Conservation (phyloP, 92 coral and sea anemone genomes). For the Umimayanthus chanpuru region DNA sequence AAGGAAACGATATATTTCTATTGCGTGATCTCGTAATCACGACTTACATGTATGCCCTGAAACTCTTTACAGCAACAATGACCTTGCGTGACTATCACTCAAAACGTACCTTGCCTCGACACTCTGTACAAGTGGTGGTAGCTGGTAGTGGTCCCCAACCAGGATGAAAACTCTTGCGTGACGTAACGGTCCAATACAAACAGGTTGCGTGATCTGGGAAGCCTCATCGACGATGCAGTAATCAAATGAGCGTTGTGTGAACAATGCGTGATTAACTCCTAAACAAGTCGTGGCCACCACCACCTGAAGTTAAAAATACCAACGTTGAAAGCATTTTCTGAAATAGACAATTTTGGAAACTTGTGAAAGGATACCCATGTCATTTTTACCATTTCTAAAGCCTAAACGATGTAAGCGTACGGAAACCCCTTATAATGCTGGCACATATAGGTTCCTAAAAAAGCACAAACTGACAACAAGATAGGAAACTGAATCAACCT, state of each 20-base stretch:
- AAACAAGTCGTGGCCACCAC: conserved; percentile 99
- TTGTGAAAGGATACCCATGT: too few relatives aligned
- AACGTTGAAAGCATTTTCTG: neutral
- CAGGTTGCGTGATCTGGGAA: conserved; percentile 97
- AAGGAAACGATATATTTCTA: neutral
- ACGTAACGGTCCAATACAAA: conserved; percentile 90
- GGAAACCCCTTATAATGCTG: neutral
- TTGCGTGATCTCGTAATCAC: conserved; percentile 7
- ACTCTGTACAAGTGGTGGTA: conserved; percentile 98
- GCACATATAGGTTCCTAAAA: neutral
- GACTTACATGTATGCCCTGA: conserved; percentile 49
- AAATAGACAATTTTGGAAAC: neutral
- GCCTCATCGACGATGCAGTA: conserved; percentile 99
- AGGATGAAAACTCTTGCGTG: conserved; percentile 91
- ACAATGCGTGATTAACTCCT: conserved; percentile 92
- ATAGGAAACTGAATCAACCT: conserved; percentile 54
- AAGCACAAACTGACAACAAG: too few relatives aligned
- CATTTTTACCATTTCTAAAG: too few relatives aligned
- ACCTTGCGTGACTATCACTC: neutral
- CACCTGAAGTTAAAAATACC: conserved; percentile 44
- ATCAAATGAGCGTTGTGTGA: conserved; percentile 92
- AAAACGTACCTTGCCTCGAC: conserved; percentile 84
- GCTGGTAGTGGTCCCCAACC: conserved; percentile 98
- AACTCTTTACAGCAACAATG: conserved; percentile 51
- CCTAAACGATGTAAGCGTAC: too few relatives aligned